Base-by-base conservation (phyloP, 2,113 vertebrate genomes). In the Notarius lentiginosus region DNA sequence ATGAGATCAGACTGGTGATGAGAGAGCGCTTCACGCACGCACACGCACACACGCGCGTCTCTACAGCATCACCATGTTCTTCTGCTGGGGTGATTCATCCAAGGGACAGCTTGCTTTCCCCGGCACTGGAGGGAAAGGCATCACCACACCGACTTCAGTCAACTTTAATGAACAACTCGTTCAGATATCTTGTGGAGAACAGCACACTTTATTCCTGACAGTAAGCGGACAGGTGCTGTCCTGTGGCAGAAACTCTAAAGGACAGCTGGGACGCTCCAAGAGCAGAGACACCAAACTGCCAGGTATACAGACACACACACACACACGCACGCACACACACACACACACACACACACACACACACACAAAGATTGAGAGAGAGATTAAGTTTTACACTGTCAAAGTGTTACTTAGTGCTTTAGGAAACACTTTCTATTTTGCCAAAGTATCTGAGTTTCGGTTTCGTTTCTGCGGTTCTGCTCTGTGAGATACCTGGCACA, bases 61-160 rank as follows among this genome's bases (percentile, higher is more conserved):
- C 15, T 41, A 30, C 70, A 41, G 56, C 72, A n/a, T 9, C 53
- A 56, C 79, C 34, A 86, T 88, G 86, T 30, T 93, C 77, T 90
- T 92, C 79, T 90, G 93, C 66, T 94, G 93, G 93, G 93, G 92
- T 4, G 94, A 93, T 80, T 83, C 88, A 63, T 87, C 92, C 70
- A 87, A 87, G 63, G 94, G 92, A 79, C 93, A 94, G 85, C 90
- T 91, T 15, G 90, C 5, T 41, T 84, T 17, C 51, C 88, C 8
- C 84, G 92, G 24, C 51, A 75, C 24, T 34, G 87, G 30, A 91
- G 92, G 91, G 83, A 82, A 0, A 14, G 41, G 17, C 6, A 76
- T 61, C 79, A 14, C 24, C 11, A 27, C 56, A 9, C 90, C 88
- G 58, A 72, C 72, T 51, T 22, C 24, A 30, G 81, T 76, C 0